Evolutionary conservation across 2,113 vertebrate species (phyloP).

Genomic region (Rhabdomys dilectus): DNA sequence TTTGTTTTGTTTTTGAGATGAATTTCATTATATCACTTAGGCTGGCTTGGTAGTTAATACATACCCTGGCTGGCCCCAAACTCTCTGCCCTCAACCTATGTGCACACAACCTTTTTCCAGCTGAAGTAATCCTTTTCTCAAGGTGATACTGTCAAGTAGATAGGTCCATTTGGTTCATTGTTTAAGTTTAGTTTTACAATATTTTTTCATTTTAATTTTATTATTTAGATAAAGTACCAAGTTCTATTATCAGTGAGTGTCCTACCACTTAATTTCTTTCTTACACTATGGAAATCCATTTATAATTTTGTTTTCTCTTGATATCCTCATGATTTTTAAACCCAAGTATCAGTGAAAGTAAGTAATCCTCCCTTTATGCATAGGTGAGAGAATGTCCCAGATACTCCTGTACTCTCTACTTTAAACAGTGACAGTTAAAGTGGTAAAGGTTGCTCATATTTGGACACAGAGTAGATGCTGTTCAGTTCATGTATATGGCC

Average conservation of each 20-base stretch:
- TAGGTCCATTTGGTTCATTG: not conserved
- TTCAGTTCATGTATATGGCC: not conserved
- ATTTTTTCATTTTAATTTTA: not conserved
- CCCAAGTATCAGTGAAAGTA: not conserved
- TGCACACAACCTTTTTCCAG: not conserved
- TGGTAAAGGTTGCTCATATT: not conserved
- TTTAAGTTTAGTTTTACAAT: not conserved
- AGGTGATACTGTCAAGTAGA: not conserved
- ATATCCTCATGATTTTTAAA: not conserved
- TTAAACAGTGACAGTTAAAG: not conserved
- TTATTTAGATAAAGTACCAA: not conserved
- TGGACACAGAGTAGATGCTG: not conserved
- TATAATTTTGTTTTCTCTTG: not conserved
- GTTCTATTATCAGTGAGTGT: not conserved
- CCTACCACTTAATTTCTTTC: not conserved
- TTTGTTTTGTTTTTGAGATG: not conserved
- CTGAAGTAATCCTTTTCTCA: not conserved
- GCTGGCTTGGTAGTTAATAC: not conserved
- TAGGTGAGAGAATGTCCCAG: not conserved
- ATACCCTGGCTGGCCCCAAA: not conserved
- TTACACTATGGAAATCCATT: not conserved
- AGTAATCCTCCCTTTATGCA: not conserved
- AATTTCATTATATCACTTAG: not conserved
- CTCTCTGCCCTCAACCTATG: not conserved
- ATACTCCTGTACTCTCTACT: not conserved